phyloP scores from a whole-genome alignment of 2,797 vertebrate genomes.

The Ceryle rudis region DNA sequence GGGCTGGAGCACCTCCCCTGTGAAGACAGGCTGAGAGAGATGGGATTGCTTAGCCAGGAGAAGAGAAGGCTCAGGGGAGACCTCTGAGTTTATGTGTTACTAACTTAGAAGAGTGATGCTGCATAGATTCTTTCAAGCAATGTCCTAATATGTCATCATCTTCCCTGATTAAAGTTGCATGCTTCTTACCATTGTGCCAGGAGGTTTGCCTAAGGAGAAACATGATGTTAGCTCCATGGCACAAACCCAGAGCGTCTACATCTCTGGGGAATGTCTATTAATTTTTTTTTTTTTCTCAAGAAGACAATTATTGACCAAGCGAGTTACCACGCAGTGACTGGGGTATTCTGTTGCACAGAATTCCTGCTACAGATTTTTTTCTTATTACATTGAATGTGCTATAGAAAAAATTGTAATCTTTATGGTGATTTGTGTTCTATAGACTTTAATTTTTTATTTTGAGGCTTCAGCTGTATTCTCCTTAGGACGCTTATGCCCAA shows the following conservation, averaged over 20 bases:
- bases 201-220: not conserved
- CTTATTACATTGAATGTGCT: not conserved
- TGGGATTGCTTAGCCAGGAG: not conserved
- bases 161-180: not conserved
- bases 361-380: not conserved
- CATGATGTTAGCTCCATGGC: not conserved
- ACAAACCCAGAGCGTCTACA: not conserved
- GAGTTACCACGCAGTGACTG: not conserved
- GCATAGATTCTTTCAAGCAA: not conserved
- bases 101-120: not conserved
- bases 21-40: not conserved
- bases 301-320: not conserved
- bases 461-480: not conserved
- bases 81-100: not conserved
- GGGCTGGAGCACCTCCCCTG: not conserved
- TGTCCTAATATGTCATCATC: not conserved
- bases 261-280: not conserved
- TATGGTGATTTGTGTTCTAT: not conserved
- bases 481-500: not conserved
- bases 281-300: not conserved
- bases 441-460: not conserved
- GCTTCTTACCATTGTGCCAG: not conserved
- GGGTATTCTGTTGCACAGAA: not conserved
- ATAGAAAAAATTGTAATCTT: not conserved
- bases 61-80: not conserved